A percentile compares a stretch with the other conserved stretches of the same genome.
These are phyloP conservation scores for Schizopygopsis pylzovi DNA, from an alignment of 2,797 vertebrate genomes.

Conservation along the genomic window DNA sequence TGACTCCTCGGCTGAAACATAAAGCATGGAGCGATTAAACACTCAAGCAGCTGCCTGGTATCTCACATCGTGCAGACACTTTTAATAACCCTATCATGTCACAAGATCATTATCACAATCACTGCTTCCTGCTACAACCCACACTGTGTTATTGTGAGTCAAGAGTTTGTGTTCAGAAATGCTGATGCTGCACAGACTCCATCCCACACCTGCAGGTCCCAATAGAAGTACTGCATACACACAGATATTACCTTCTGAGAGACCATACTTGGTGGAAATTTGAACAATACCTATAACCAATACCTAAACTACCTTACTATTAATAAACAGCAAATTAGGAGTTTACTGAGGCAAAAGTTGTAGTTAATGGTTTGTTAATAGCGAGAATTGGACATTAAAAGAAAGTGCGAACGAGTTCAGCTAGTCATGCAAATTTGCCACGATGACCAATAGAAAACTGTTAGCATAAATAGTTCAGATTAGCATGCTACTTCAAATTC, in stretches of 20 bases:
- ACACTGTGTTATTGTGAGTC: slow-evolving; percentile 34
- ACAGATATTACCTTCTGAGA: not conserved
- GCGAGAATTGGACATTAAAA: not conserved
- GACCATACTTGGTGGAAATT: not conserved
- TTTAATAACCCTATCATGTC: slow-evolving; percentile 65
- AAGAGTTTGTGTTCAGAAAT: slow-evolving; percentile 13
- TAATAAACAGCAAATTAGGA: not conserved
- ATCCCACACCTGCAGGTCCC: slow-evolving; percentile 43
- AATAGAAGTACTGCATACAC: slow-evolving; percentile 56
- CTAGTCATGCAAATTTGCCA: not conserved
- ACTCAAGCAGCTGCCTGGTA: slow-evolving; percentile 51
- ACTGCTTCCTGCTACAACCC: slow-evolving; percentile 49
- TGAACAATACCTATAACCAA: not conserved
- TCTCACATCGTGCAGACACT: slow-evolving; percentile 49
- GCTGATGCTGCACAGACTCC: slow-evolving; percentile 5
- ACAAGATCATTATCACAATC: slow-evolving; percentile 69
- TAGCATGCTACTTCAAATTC: not conserved
- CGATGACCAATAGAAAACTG: not conserved
- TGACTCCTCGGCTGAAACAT: slow-evolving; percentile 46
- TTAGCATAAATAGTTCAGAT: not conserved
- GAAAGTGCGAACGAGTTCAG: not conserved
- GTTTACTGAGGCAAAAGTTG: not conserved
- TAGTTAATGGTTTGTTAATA: not conserved
- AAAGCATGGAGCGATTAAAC: slow-evolving; percentile 32
- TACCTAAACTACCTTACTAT: not conserved